Percentiles rank a stretch among this genome's conserved stretches.
These are phyloP conservation scores for Alentia gelatinosa DNA, from an alignment of 2,888 invertebrate genomes.

Conservation along the genomic window DNA sequence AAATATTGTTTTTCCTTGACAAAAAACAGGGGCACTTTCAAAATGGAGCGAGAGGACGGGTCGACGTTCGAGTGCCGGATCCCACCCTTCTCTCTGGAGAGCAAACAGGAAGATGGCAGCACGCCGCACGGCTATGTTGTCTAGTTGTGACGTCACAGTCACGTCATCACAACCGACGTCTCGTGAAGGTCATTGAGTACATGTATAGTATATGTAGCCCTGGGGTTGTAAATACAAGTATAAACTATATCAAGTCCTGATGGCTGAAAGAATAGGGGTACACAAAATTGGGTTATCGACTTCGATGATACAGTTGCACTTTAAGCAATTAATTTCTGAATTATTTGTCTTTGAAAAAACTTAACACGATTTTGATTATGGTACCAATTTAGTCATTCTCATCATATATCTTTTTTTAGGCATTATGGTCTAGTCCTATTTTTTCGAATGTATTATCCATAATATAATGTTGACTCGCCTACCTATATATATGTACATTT, in stretches of 20 bases:
- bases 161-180: neutral
- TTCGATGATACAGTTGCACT: neutral
- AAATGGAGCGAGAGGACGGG: slow-evolving; percentile 98
- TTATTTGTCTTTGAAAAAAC: too few relatives aligned
- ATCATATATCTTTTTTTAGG: too few relatives aligned
- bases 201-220: too few relatives aligned
- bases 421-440: too few relatives aligned
- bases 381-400: too few relatives aligned
- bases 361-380: too few relatives aligned
- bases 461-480: too few relatives aligned
- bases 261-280: too few relatives aligned
- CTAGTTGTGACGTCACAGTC: neutral
- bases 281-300: neutral
- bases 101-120: slow-evolving; percentile 86
- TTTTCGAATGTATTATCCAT: too few relatives aligned
- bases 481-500: too few relatives aligned
- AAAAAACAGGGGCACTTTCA: slow-evolving; percentile 97
- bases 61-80: slow-evolving; percentile 98
- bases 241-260: too few relatives aligned
- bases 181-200: neutral
- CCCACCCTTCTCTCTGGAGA: slow-evolving; percentile 97
- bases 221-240: neutral
- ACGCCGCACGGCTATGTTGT: slow-evolving; percentile 67
- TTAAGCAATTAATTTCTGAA: neutral
- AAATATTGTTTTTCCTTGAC: too few relatives aligned